Percentiles rank a stretch among this genome's conserved stretches.
Evolutionary conservation across 2,113 vertebrate genomes (phyloP).

Genomic region (Vulpes vulpes): DNA sequence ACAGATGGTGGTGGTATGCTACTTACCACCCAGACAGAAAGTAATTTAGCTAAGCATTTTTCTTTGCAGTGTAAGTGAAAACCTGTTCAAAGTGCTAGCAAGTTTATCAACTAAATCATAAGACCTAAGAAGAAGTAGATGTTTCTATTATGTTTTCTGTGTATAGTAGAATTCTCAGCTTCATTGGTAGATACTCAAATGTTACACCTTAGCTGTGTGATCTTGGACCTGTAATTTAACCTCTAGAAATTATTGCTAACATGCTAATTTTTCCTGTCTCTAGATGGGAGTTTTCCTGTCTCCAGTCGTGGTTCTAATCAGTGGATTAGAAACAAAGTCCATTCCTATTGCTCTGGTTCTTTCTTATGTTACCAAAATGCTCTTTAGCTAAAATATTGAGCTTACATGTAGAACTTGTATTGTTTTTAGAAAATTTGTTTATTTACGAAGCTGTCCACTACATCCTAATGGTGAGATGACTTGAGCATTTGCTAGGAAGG

Average conservation of each 20-base stretch:
- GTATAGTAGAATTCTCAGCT: constrained; percentile 17
- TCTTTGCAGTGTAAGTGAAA: constrained; percentile 66
- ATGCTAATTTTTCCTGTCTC: not conserved
- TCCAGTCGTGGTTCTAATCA: not conserved
- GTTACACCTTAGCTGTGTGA: not conserved
- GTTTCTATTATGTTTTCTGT: not conserved
- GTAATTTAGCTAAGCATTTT: constrained; percentile 54
- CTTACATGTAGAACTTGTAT: not conserved
- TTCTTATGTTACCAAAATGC: not conserved
- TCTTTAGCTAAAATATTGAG: not conserved
- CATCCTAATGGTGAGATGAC: not conserved
- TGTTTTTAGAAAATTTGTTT: constrained; percentile 26
- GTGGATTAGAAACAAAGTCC: not conserved
- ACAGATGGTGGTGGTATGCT: not conserved
- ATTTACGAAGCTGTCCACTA: not conserved
- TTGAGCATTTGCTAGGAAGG: not conserved
- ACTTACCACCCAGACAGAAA: not conserved
- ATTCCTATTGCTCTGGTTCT: not conserved
- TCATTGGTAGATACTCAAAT: not conserved
- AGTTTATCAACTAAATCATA: constrained; percentile 42
- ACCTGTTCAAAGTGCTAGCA: constrained; percentile 45
- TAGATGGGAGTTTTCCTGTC: not conserved
- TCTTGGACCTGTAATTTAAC: not conserved
- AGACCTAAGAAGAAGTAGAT: not conserved
- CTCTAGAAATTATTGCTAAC: not conserved